Evolutionary conservation across 2,888 invertebrate species (phyloP), one percentile per base, ranked within the genome.

Genomic region (Drosophila koepferae): DNA sequence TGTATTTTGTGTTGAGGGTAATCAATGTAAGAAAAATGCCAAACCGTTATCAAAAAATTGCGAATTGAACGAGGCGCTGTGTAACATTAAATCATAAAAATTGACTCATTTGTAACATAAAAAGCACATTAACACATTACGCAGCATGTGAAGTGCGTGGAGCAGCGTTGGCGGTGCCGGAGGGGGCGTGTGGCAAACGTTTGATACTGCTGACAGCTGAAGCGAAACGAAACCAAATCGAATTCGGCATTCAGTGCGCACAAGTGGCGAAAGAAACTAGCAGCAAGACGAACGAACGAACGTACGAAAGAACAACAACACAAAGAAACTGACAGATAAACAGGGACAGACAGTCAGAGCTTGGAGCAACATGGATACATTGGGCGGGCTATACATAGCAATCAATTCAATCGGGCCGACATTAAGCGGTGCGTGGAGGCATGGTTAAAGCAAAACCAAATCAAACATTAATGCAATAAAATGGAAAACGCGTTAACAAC

Each of bases 31-130:
- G 74, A 80, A 41, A 84, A 84, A 81, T 84, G 86, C 84, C 86
- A 84, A 78, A 84, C 84, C 84, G 84, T 84, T 86, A 81, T 84
- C 84, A 84, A 84, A 86, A 86, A 86, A 77, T 77, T 69, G 66
- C 28, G 71, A 71, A 76, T 72, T 73, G 65, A 65, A 71, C 69
- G 72, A 65, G 56, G 63, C 81, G 51, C 43, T 62, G 63, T 51
- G 69, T 63, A 81, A 77, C 88, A 90, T 90, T 91, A 90, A 91
- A 91, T 91, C 91, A 90, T 91, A 91, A 90, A 91, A 91, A 90
- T 89, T 89, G 80, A 90, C 91, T 91, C 90, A 90, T 91, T 91
- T 90, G 90, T 90, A 91, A 91, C 91, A 91, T 85, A 91, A 90
- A 91, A 91, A 90, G 82, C 90, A 89, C 91, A 91, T 91, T 91